A percentile compares a stretch with the other conserved stretches of the same genome.
Evolutionary conservation across 2,797 vertebrate genomes (phyloP).

Genomic region (Mus minutoides): DNA sequence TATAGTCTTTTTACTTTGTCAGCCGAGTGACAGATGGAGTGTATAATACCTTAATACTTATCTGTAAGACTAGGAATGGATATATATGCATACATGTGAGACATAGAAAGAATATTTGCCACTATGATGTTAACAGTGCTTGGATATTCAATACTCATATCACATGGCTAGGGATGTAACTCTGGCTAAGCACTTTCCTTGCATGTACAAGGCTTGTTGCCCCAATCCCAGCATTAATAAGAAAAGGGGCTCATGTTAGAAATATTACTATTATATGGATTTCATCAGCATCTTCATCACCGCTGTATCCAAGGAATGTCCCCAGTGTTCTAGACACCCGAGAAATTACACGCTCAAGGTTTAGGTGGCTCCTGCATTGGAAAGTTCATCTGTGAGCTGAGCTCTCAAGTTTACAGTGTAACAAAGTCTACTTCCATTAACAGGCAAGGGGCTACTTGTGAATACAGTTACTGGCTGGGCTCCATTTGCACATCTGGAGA

Average conservation of each 20-base stretch:
- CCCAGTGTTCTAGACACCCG: neutral
- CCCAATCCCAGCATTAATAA: neutral
- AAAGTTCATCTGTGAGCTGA: neutral
- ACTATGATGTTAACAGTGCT: neutral
- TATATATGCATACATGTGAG: neutral
- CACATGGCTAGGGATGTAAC: neutral
- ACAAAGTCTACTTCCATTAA: neutral
- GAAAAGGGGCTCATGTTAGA: neutral
- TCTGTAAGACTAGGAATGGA: neutral
- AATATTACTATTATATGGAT: neutral
- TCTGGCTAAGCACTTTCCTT: neutral
- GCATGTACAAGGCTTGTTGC: neutral
- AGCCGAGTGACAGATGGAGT: neutral
- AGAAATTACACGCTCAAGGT: neutral
- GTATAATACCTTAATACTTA: neutral
- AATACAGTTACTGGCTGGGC: neutral
- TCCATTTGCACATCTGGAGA: neutral
- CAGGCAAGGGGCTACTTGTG: no score
- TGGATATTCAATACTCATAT: neutral
- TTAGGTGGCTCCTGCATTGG: neutral
- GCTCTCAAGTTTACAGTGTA: neutral
- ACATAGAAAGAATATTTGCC: neutral
- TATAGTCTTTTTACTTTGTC: neutral
- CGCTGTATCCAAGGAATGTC: neutral
- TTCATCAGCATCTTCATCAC: neutral